Percentiles rank a stretch among this genome's conserved stretches.
Evolutionary conservation across 2,888 invertebrate species (phyloP).

Genomic region (Isotomurus palustris): DNA sequence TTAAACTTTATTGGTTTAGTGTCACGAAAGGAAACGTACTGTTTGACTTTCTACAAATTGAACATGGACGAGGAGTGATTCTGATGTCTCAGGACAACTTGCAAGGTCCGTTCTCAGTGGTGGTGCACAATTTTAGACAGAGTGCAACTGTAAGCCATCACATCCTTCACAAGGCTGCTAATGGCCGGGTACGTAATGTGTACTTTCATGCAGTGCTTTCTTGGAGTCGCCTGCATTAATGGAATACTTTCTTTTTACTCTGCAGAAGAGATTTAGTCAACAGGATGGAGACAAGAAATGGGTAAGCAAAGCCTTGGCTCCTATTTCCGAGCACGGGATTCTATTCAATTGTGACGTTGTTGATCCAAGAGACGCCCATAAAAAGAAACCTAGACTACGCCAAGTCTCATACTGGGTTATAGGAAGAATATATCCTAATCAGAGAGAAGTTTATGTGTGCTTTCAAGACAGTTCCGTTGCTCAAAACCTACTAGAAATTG

Average conservation of each 20-base stretch:
- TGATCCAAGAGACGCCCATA: constrained; percentile 25
- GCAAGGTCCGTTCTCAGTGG: constrained; percentile 25
- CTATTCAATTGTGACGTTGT: constrained; percentile 41
- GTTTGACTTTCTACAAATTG: constrained; percentile 43
- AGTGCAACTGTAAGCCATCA: constrained; percentile 34
- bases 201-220: neutral
- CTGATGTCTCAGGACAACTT: constrained; percentile 23
- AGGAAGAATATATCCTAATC: constrained; percentile 41
- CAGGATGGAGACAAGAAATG: constrained; percentile 40
- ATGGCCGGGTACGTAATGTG: constrained; percentile 32
- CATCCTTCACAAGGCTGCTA: constrained; percentile 41
- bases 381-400: constrained; percentile 36
- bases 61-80: constrained; percentile 40
- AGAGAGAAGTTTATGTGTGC: constrained; percentile 42
- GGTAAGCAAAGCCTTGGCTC: constrained; percentile 40
- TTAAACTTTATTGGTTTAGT: constrained; percentile 14
- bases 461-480: constrained; percentile 38
- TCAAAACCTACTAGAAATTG: constrained; percentile 38
- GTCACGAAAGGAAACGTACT: constrained; percentile 39
- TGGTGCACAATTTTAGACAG: constrained; percentile 40
- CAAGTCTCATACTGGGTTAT: constrained; percentile 42
- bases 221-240: too few species aligned
- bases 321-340: constrained; percentile 42
- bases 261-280: constrained; percentile 34
- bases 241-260: too few species aligned